Base-by-base conservation (phyloP, 2,113 vertebrate species). In the Oriolus oriolus region DNA sequence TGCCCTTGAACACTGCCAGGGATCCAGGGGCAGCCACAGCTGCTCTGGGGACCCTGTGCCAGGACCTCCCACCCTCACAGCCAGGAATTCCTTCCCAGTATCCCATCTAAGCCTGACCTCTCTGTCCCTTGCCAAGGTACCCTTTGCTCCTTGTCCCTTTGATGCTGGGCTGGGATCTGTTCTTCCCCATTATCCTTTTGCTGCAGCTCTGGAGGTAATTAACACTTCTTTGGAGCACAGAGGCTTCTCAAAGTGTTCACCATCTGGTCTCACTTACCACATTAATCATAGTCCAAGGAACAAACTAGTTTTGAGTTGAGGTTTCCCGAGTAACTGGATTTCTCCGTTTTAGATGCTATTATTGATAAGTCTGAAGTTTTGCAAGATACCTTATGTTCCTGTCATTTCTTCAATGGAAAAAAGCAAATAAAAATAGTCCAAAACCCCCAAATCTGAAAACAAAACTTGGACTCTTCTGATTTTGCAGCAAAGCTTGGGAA, bases 271-370 rank as follows among this genome's bases (percentile, higher is more conserved):
- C 82, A 41, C 93, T 97, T 96, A 94, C 60, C 84, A 59, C 79
- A 76, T 95, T 97, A 95, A 87, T 96, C 91, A 92, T 12, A 92
- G 61, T 76, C 82, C 75, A 86, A 87, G 86, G 87, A 96, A 96
- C 87, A 95, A 89, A 84, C 89, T 31, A 31, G 61, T 59, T 94
- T 35, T n/a, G 76, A 82, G 91, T 76, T 69, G 88, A 95, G 95
- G 61, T 95, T 93, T 95, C 92, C 76, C 0, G 41, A 71, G 74
- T 66, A 96, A 93, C 84, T 83, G 63, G 11, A 60, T 87, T 81
- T 95, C 68, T 95, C 68, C 16, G 4, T 80, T 85, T 89, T 65
- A 90, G 85, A 81, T 68, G 75, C 77, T 91, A 8, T 90, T 96
- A 95, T 85, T 68, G 95, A 94, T 60, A 92, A 75, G 75, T 68